phyloP scores from a whole-genome alignment of 2,113 vertebrate genomes.

The Thunnus thynnus region DNA sequence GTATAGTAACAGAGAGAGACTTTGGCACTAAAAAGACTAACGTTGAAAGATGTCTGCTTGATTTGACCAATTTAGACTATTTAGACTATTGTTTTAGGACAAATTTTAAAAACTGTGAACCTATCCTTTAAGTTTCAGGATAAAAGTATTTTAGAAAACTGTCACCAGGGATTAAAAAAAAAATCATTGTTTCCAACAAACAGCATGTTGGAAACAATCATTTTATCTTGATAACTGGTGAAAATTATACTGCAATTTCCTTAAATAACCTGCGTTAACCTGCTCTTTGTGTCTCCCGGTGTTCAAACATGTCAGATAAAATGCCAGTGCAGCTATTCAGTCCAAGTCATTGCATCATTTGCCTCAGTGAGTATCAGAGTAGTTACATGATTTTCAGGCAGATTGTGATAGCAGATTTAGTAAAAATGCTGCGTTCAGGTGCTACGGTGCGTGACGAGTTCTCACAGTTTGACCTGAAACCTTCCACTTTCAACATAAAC shows the following conservation, averaged over 20 bases:
- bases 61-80: too few relatives aligned
- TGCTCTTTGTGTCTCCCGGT: background rate
- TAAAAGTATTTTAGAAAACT: background rate
- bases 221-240: conserved; percentile 8
- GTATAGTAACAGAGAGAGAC: too few relatives aligned
- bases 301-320: conserved; percentile 32
- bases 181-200: background rate
- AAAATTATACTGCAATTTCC: conserved; percentile 36
- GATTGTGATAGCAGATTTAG: conserved; percentile 29
- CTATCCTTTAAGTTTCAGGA: too few relatives aligned
- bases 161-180: too few relatives aligned
- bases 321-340: conserved; percentile 1
- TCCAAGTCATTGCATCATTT: background rate
- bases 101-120: too few relatives aligned
- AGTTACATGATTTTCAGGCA: conserved; percentile 23
- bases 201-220: background rate
- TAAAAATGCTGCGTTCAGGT: background rate
- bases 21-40: too few relatives aligned
- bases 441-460: conserved; percentile 8
- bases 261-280: background rate
- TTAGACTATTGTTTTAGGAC: too few relatives aligned
- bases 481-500: background rate
- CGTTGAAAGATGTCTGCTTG: too few relatives aligned
- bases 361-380: conserved; percentile 6
- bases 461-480: conserved; percentile 27